These are phyloP conservation scores for Ptychodera flava DNA, from an alignment of 35 echinoderm and acorn worm genomes.

Conservation along the genomic window DNA sequence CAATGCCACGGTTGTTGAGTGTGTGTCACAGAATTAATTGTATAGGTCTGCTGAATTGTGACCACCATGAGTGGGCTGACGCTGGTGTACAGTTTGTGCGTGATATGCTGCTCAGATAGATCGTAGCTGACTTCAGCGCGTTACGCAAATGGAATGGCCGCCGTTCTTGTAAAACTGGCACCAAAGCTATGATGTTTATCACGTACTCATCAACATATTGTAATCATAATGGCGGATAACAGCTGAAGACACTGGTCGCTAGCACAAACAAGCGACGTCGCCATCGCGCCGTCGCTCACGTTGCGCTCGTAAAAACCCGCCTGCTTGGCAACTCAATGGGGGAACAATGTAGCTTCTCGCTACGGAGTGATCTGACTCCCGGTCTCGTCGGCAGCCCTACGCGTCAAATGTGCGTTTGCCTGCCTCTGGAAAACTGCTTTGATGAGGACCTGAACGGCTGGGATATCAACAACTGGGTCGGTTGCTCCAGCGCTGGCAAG, in stretches of 20 bases:
- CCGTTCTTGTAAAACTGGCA: not conserved
- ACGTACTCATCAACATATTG: not conserved
- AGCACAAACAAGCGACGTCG: not conserved
- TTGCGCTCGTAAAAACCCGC: not conserved
- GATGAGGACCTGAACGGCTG: not conserved
- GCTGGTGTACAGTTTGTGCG: not conserved
- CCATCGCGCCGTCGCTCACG: not conserved
- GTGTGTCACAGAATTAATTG: not conserved
- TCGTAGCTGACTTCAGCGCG: not conserved
- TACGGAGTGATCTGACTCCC: not conserved
- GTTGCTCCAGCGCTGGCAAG: not conserved
- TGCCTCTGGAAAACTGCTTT: not conserved
- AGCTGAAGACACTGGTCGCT: not conserved
- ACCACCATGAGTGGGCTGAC: too few species aligned
- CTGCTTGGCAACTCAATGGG: not conserved
- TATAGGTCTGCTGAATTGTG: not conserved
- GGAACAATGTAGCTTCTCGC: not conserved
- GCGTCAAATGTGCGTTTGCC: not conserved
- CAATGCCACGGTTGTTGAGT: not conserved
- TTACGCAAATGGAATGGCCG: not conserved
- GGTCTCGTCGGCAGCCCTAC: not conserved
- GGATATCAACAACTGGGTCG: not conserved
- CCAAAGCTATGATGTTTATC: not conserved
- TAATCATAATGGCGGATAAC: not conserved
- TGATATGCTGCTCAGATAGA: not conserved